These are phyloP conservation scores for Smutsia temminckii DNA, from an alignment of 2,797 vertebrate species.

Conservation along the genomic window DNA sequence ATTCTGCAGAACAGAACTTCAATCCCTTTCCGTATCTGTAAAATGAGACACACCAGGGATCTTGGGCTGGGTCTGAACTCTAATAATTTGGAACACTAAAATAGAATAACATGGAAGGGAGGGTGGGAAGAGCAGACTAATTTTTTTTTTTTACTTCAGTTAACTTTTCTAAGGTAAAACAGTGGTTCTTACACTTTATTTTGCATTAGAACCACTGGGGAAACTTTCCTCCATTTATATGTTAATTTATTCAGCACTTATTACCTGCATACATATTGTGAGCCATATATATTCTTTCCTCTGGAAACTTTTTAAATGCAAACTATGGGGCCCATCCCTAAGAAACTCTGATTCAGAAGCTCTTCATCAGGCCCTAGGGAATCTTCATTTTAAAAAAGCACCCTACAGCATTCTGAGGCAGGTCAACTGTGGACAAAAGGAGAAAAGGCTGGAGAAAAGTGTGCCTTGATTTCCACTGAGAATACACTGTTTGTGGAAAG, in stretches of 20 bases:
- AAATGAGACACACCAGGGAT: neutral
- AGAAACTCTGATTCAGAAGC: neutral
- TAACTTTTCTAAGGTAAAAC: neutral
- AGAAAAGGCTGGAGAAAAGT: neutral
- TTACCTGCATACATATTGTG: neutral
- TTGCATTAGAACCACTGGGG: neutral
- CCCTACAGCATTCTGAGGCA: neutral
- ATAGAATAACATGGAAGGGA: neutral
- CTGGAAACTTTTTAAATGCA: neutral
- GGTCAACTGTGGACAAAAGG: neutral
- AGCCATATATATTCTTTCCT: neutral
- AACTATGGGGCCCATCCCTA: neutral
- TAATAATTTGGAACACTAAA: neutral
- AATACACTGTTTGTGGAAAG: neutral
- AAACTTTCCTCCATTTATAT: neutral
- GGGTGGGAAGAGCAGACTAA: neutral
- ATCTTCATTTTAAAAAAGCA: neutral
- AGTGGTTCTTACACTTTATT: neutral
- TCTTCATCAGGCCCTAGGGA: neutral
- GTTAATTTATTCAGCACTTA: neutral
- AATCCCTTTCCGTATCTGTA: neutral
- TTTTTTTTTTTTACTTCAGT: neutral
- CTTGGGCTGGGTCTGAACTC: neutral
- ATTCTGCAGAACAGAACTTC: neutral
- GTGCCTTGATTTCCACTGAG: neutral